Conservation (phyloP, 2,797 vertebrate genomes). For the Lutjanus argentimaculatus region DNA sequence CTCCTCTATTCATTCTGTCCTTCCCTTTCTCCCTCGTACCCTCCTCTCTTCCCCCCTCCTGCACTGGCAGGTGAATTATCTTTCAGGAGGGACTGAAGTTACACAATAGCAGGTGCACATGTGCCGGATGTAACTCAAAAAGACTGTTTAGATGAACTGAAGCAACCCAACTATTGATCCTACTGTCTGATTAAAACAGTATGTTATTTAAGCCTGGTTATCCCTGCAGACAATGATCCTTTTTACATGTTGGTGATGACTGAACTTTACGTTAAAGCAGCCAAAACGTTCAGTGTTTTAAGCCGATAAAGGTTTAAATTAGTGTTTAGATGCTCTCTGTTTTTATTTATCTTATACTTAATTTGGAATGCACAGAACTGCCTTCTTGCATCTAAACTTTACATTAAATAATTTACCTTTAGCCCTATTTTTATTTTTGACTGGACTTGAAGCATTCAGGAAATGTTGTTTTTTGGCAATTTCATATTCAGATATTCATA, state of each 20-base stretch:
- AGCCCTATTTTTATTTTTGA: not conserved
- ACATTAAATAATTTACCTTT: not conserved
- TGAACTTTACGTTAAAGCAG: not conserved
- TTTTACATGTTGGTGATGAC: not conserved
- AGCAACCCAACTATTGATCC: not conserved
- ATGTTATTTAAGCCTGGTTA: not conserved
- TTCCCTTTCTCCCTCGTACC: conserved; percentile 20
- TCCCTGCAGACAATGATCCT: not conserved
- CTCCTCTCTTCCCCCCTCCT: conserved; percentile 22
- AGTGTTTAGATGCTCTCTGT: not conserved
- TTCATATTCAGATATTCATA: not conserved
- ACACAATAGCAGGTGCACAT: conserved; percentile 74
- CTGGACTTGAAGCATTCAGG: not conserved
- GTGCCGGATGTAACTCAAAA: conserved; percentile 37
- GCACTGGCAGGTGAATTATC: conserved; percentile 66
- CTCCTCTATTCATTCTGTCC: conserved; percentile 39
- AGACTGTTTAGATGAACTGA: not conserved
- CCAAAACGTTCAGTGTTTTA: not conserved
- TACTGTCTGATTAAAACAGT: not conserved
- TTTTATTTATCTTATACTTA: not conserved
- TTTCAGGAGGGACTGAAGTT: conserved; percentile 51
- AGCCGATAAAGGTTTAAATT: not conserved
- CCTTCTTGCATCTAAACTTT: not conserved
- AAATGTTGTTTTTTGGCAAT: not conserved
- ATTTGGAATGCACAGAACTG: no score